Evolutionary conservation across 2,797 vertebrate species (phyloP).

Genomic region (Sebastes melanostomus): DNA sequence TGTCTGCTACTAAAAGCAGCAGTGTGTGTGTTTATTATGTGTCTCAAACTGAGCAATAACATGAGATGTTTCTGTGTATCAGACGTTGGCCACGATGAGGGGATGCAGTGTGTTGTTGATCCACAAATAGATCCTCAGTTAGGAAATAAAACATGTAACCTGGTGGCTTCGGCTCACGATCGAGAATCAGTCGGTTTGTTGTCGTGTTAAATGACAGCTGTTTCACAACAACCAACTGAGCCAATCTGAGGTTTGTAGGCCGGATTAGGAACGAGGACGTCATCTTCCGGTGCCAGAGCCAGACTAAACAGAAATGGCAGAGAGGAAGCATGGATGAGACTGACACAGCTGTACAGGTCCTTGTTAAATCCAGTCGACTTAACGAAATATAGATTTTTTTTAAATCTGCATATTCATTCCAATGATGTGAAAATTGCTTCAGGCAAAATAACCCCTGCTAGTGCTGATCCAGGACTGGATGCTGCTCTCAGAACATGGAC

Average conservation of each 20-base stretch:
- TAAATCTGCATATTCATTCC: neutral
- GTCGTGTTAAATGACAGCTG: neutral
- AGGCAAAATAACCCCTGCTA: neutral
- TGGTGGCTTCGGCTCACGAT: neutral
- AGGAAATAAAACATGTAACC: neutral
- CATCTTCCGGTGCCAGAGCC: neutral
- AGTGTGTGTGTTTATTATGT: neutral
- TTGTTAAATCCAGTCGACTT: neutral
- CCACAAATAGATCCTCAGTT: neutral
- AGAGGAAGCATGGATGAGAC: neutral
- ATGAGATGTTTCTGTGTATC: neutral
- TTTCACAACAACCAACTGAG: neutral
- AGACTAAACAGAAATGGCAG: neutral
- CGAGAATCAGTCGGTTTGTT: neutral
- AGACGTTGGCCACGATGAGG: neutral
- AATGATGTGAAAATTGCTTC: neutral
- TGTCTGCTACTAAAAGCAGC: slow-evolving; percentile 32
- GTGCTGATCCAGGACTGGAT: neutral
- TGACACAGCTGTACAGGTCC: neutral
- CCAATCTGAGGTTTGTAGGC: neutral
- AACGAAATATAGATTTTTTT: neutral
- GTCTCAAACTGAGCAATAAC: neutral
- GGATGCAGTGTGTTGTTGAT: neutral
- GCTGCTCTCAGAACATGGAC: neutral
- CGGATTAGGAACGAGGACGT: neutral